Evolutionary conservation across 1,140 invertebrate genomes (phyloP), one percentile per base, ranked within the genome.

Genomic region (Yoshiicerus persimilis): DNA sequence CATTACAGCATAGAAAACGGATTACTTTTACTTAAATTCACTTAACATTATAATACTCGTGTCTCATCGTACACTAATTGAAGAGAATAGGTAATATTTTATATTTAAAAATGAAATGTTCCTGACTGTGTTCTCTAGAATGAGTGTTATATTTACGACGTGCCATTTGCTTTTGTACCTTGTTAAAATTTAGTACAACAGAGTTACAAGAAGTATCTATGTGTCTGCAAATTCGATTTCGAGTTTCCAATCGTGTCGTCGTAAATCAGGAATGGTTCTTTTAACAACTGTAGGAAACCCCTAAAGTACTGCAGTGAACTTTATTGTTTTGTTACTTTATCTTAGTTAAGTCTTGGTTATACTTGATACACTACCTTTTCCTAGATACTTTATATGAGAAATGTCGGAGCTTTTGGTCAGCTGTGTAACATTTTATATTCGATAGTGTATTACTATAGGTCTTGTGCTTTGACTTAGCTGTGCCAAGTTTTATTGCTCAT

Each of bases 401-500:
- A 80, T 16, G 75, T 70, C 75, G 75, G 75, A 36, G 32, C 32
- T 80, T n/a, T 36, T 80, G 34, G 30, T 36, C 75, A 34, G 32
- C 11, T 80, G 11, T 80, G n/a, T 80, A n/a, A 23, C n/a, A n/a
- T 32, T 36, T 36, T 36, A 4, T 32, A 80, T 2, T 38, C 3
- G 64, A 66, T 77, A 34, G 70, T 77, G n/a, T 10, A 36, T 32
- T 77, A 36, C 34, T 80, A n/a, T n/a, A n/a, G n/a, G n/a, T n/a
- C n/a, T n/a, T n/a, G 8, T 34, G 34, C 20, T 80, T 34, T 38
- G 75, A 80, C 75, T 80, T 36, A 16, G 20, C 34, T 80, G 75
- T 80, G 75, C 75, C 75, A 80, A 80, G 75, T 80, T 80, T 70
- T 80, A 80, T 80, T 80, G 75, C 75, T 80, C 75, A 36, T 80